Conservation (phyloP, 2,113 vertebrate genomes). For the Channa argus region DNA sequence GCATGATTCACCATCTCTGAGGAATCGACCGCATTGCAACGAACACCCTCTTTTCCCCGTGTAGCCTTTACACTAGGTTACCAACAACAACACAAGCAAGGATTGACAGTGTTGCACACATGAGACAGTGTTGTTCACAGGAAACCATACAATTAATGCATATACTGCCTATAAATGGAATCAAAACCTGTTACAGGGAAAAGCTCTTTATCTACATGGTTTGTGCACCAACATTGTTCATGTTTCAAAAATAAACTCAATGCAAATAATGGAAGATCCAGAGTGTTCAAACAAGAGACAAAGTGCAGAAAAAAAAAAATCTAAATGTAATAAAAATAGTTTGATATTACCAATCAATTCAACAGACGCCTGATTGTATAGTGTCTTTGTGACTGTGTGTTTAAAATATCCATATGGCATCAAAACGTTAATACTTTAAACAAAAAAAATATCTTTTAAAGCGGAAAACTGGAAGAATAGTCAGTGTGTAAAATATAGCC, state of each 20-base stretch:
- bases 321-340: slow-evolving; percentile 47
- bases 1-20: slow-evolving; percentile 33
- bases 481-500: slow-evolving; percentile 63
- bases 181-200: slow-evolving; percentile 39
- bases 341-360: slow-evolving; percentile 58
- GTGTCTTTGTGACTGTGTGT: slow-evolving; percentile 38
- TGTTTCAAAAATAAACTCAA: slow-evolving; percentile 40
- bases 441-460: slow-evolving; percentile 57
- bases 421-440: slow-evolving; percentile 65
- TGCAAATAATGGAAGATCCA: slow-evolving; percentile 66
- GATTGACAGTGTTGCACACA: slow-evolving; percentile 49
- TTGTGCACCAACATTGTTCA: slow-evolving; percentile 49
- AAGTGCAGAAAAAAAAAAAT: slow-evolving; percentile 57
- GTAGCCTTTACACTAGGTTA: slow-evolving; percentile 33
- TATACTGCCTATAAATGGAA: slow-evolving; percentile 48
- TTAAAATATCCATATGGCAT: slow-evolving; percentile 51
- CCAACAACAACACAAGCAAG: slow-evolving; percentile 47
- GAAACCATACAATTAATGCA: slow-evolving; percentile 58
- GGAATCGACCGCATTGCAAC: slow-evolving; percentile 30
- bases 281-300: slow-evolving; percentile 58
- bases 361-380: slow-evolving; percentile 50
- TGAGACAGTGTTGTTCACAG: slow-evolving; percentile 45
- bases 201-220: slow-evolving; percentile 59
- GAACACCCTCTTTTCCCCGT: background rate
- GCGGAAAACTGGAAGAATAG: slow-evolving; percentile 61